Evolutionary conservation across 2,113 vertebrate genomes (phyloP).

Genomic region (Amblyornis subalaris): DNA sequence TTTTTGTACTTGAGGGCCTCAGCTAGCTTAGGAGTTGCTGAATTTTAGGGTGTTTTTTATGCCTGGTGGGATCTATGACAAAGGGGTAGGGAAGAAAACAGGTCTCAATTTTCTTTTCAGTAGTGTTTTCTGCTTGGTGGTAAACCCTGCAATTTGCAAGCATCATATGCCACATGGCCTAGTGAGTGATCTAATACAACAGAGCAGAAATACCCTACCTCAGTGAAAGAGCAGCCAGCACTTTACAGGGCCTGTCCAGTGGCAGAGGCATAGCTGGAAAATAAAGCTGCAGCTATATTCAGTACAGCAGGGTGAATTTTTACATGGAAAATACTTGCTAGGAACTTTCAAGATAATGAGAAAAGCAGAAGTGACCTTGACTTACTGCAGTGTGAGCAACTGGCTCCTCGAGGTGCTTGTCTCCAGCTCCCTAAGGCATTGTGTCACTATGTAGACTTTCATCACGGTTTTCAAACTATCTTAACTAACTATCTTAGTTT

Average conservation of each 20-base stretch:
- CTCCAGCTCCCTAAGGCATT: neutral
- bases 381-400: neutral
- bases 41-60: neutral
- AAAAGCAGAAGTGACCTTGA: neutral
- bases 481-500: no score
- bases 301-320: neutral
- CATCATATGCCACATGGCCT: no score
- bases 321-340: neutral
- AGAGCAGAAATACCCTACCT: neutral
- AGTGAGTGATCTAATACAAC: neutral
- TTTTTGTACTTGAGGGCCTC: neutral
- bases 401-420: neutral
- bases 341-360: neutral
- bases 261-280: neutral
- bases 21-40: neutral
- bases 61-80: neutral
- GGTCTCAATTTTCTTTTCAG: rapidly evolving
- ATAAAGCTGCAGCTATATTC: neutral
- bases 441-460: neutral
- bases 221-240: neutral
- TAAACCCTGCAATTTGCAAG: neutral
- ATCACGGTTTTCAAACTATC: neutral
- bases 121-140: neutral
- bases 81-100: neutral
- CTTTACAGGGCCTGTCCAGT: neutral